Percentiles rank a stretch among this genome's conserved stretches.
Evolutionary conservation across 2,113 vertebrate genomes (phyloP).

Genomic region (Speoplatyrhinus poulsoni): DNA sequence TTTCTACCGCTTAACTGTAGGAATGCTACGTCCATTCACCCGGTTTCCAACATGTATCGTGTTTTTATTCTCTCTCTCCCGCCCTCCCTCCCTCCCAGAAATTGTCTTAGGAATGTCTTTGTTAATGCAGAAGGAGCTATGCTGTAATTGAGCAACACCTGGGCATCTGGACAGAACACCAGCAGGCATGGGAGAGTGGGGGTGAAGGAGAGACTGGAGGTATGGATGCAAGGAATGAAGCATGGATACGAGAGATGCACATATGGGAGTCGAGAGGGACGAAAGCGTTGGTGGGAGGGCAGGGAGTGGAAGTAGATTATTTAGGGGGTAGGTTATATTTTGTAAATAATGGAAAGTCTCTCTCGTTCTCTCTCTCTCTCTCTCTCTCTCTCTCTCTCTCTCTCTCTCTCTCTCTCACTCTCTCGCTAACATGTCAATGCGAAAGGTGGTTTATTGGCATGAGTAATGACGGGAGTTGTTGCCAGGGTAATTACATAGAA

Average conservation of each 20-base stretch:
- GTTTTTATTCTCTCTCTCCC: constrained; percentile 17
- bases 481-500: constrained; percentile 81
- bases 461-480: constrained; percentile 76
- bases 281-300: constrained; percentile 23
- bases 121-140: constrained; percentile 66
- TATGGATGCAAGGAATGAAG: constrained; percentile 58
- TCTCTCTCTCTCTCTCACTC: constrained; percentile 39
- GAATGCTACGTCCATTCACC: constrained; percentile 36
- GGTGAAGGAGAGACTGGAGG: constrained; percentile 36
- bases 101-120: constrained; percentile 57
- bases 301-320: constrained; percentile 42
- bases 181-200: constrained; percentile 35
- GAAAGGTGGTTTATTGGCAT: constrained; percentile 72
- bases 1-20: constrained; percentile 19
- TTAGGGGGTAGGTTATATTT: constrained; percentile 2
- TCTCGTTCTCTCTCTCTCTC: constrained; percentile 5
- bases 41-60: constrained; percentile 48
- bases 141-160: constrained; percentile 71
- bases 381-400: constrained; percentile 10
- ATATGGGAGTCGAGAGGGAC: constrained; percentile 53
- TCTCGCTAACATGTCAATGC: constrained; percentile 68
- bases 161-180: constrained; percentile 67
- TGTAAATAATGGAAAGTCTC: constrained; percentile 52
- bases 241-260: constrained; percentile 55
- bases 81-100: too few species aligned